phyloP scores from a whole-genome alignment of 2,113 vertebrate genomes.

The Thamnaconus septentrionalis region DNA sequence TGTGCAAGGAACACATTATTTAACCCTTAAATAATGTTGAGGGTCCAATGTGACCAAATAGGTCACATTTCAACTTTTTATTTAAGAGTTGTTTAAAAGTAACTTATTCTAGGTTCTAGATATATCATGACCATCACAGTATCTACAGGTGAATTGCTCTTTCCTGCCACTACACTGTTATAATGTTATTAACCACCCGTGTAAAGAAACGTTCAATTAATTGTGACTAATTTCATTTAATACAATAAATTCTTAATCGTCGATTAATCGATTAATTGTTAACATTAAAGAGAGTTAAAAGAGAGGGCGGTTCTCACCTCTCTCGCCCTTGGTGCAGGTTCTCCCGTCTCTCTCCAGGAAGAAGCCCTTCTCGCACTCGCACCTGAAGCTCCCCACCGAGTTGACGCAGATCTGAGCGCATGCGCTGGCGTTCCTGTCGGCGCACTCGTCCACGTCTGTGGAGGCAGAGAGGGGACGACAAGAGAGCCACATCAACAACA shows the following conservation, averaged over 20 bases:
- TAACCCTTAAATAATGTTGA: no score
- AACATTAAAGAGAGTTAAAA: conserved; percentile 38
- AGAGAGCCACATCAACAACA: not conserved
- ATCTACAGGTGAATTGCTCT: no score
- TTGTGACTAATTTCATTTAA: no score
- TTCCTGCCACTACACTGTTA: no score
- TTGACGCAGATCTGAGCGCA: conserved; percentile 93
- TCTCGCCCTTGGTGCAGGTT: conserved; percentile 87
- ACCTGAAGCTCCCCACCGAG: conserved; percentile 89
- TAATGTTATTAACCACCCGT: no score
- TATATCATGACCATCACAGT: no score
- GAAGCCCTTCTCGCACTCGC: conserved; percentile 86
- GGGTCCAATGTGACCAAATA: not conserved
- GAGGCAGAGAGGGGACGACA: not conserved
- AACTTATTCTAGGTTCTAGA: no score
- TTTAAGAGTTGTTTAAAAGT: no score
- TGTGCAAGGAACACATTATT: no score
- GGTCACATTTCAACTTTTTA: no score
- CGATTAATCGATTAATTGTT: not conserved
- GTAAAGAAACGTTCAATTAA: no score
- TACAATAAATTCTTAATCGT: no score
- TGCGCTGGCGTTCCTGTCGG: conserved; percentile 77
- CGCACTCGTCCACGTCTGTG: conserved; percentile 91
- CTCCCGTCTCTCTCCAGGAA: conserved; percentile 84
- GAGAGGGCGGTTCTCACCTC: conserved; percentile 71